Percentiles rank a stretch among this genome's conserved stretches.
Conservation (phyloP, 2,888 invertebrate species). For the Melinopterus prodromus region DNA sequence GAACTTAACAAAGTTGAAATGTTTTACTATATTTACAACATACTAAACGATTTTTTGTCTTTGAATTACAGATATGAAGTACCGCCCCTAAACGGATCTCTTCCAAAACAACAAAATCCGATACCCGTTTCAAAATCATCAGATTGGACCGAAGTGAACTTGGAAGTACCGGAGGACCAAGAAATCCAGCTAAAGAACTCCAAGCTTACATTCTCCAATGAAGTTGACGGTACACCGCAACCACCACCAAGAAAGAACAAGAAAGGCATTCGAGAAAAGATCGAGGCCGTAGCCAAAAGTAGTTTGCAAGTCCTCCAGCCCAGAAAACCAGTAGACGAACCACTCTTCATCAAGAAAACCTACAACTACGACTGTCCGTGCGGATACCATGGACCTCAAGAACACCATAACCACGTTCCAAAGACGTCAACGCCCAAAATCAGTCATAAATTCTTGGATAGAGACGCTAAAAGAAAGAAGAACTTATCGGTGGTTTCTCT, state of each 20-base stretch:
- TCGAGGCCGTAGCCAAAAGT: slow-evolving; percentile 55
- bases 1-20: too few relatives aligned
- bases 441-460: slow-evolving; percentile 40
- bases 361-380: slow-evolving; percentile 58
- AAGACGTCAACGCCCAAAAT: slow-evolving; percentile 35
- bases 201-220: slow-evolving; percentile 52
- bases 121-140: slow-evolving; percentile 53
- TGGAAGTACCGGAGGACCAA: slow-evolving; percentile 63
- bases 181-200: slow-evolving; percentile 54
- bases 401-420: slow-evolving; percentile 41
- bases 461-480: slow-evolving; percentile 57
- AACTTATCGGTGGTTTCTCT: slow-evolving; percentile 64
- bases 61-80: slow-evolving; percentile 48
- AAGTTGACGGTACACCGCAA: slow-evolving; percentile 54
- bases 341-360: slow-evolving; percentile 55
- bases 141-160: slow-evolving; percentile 65
- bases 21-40: too few relatives aligned
- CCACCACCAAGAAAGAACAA: slow-evolving; percentile 59
- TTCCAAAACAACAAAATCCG: slow-evolving; percentile 30
- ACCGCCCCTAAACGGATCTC: slow-evolving; percentile 40
- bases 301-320: slow-evolving; percentile 51
- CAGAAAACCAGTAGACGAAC: slow-evolving; percentile 54
- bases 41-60: neutral
- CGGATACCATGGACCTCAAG: slow-evolving; percentile 50
- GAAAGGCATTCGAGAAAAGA: slow-evolving; percentile 54